A percentile compares a stretch with the other conserved stretches of the same genome.
These are phyloP conservation scores for Lottia scabra DNA, from an alignment of 2,888 invertebrate genomes.

Conservation along the genomic window DNA sequence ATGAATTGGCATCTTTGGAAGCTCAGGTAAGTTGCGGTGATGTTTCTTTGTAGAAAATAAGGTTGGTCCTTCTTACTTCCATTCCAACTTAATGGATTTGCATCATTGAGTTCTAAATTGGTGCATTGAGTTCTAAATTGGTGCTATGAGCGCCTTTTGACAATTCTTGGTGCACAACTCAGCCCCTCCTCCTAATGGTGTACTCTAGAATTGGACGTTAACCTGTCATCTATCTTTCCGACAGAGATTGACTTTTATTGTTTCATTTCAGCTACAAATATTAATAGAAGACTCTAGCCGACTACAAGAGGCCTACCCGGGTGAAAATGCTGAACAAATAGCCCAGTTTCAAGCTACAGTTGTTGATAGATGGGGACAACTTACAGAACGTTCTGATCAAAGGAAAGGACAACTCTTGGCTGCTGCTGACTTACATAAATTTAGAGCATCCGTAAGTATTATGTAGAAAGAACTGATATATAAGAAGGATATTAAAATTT, in stretches of 20 bases:
- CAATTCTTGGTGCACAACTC: too few relatives aligned
- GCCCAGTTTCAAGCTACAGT: conserved; percentile 88
- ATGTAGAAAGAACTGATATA: too few relatives aligned
- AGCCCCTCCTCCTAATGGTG: too few relatives aligned
- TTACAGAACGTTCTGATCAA: conserved; percentile 85
- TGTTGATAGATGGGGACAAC: conserved; percentile 85
- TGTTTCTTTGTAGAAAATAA: too few relatives aligned
- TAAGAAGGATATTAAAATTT: too few relatives aligned
- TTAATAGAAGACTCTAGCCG: conserved; percentile 92
- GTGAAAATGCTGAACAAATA: conserved; percentile 90
- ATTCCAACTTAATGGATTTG: too few relatives aligned
- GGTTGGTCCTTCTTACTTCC: too few relatives aligned
- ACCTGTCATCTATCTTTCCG: too few relatives aligned
- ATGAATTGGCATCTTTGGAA: conserved; percentile 91
- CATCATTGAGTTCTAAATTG: too few relatives aligned
- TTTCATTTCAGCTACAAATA: conserved; percentile 73
- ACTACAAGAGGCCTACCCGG: conserved; percentile 87
- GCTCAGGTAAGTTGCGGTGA: conserved; percentile 78
- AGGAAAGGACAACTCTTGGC: conserved; percentile 85
- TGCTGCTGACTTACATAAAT: conserved; percentile 89
- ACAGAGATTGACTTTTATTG: background rate
- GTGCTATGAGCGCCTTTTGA: too few relatives aligned
- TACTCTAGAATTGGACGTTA: too few relatives aligned
- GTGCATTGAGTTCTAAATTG: too few relatives aligned
- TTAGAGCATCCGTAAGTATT: conserved; percentile 80